Evolutionary conservation across 2,797 vertebrate species (phyloP), one percentile per base, ranked within the genome.

Genomic region (Paguma larvata): DNA sequence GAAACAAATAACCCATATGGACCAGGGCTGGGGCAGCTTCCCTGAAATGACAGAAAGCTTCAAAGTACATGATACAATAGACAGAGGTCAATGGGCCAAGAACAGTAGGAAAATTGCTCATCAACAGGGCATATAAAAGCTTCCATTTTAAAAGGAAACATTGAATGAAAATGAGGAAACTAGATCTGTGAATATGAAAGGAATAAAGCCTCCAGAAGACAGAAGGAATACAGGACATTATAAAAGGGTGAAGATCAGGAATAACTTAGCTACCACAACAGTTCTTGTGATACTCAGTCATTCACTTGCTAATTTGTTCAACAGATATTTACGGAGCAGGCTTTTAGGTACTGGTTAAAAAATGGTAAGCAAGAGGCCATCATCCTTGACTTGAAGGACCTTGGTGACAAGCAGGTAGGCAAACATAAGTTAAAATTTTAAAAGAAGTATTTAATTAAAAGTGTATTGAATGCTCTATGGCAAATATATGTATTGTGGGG

Each of bases 51-150:
- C 65, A 84, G 96, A 34, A 92, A 77, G 59, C 80, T 65, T 87
- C 77, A 73, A 51, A 46, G 8, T 46, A 56, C 21, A 15, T 46
- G 87, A 88, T 92, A 67, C 72, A 90, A 80, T 63, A 63, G 59
- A 4, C 90, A 32, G 94, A 97, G 94, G 96, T 97, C 97, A 97
- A 78, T 2, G 83, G 95, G 53, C 84, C 75, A 91, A 90, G 87
- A 92, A 72, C 32, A 75, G 63, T 56, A 96, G 82, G 94, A 88
- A 95, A 95, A 95, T 79, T 97, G 96, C 53, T 97, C 92, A 92
- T 63, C 63, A 95, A 88, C 44, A 62, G 85, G 68, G 70, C 44
- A 15, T 83, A 85, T 83, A 46, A 88, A 92, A 95, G 38, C 90
- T 68, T 94, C 82, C 41, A 13, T 19, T 38, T 38, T 38, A 38